phyloP scores from a whole-genome alignment of 2,888 invertebrate species.

The Andrena trimmerana region DNA sequence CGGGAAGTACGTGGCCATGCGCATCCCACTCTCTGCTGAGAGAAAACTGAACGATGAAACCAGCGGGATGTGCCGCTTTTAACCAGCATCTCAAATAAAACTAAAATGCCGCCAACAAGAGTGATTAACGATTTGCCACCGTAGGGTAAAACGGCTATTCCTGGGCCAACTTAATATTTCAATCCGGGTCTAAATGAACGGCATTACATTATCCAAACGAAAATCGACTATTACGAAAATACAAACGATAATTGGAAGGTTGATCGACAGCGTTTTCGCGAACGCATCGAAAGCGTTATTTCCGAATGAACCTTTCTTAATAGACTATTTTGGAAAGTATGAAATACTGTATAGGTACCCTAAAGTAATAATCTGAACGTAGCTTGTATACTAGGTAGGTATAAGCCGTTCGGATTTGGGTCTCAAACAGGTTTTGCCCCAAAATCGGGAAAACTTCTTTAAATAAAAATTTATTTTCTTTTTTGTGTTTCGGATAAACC shows the following conservation, averaged over 20 bases:
- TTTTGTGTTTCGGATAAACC: too few relatives aligned
- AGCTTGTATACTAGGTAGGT: too few relatives aligned
- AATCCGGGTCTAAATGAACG: not conserved
- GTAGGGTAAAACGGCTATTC: not conserved
- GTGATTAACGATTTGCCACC: slow-evolving; percentile 10
- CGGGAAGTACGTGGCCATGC: slow-evolving; percentile 41
- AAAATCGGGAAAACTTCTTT: too few relatives aligned
- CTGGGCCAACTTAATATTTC: not conserved
- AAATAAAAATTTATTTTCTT: too few relatives aligned
- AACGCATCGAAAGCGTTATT: not conserved
- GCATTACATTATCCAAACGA: not conserved
- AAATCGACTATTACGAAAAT: not conserved
- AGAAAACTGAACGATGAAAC: slow-evolving; percentile 27
- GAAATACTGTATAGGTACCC: too few relatives aligned
- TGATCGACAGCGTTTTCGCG: not conserved
- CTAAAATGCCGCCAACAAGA: not conserved
- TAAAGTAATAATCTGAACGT: too few relatives aligned
- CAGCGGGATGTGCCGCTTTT: slow-evolving; percentile 3
- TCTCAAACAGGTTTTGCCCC: too few relatives aligned
- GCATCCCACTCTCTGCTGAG: slow-evolving; percentile 31
- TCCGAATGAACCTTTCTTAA: too few relatives aligned
- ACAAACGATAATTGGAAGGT: not conserved
- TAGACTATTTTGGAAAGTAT: too few relatives aligned
- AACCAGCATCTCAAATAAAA: slow-evolving; percentile 17
- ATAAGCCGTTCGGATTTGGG: too few relatives aligned